These are phyloP conservation scores for Acanthococcus lagerstroemiae DNA, from an alignment of 2,888 invertebrate species.

Conservation along the genomic window DNA sequence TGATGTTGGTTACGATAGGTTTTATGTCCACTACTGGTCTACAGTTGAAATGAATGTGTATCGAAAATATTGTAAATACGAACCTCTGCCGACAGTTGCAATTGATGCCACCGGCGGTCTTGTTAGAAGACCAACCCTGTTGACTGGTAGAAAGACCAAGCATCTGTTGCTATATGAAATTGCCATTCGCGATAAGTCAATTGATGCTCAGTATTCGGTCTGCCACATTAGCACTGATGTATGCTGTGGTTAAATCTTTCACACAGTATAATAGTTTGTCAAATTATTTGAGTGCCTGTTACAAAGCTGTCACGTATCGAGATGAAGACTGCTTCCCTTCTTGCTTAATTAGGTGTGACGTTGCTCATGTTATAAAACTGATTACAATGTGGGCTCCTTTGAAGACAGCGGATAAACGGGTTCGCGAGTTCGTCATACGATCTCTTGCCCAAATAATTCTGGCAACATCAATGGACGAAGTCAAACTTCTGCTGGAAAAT, in stretches of 20 bases:
- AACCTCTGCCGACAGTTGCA: background rate
- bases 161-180: background rate
- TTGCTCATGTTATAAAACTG: background rate
- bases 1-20: background rate
- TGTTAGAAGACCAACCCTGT: background rate
- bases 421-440: background rate
- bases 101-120: background rate
- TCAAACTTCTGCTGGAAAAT: too few species aligned
- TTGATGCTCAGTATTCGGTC: background rate
- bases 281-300: background rate
- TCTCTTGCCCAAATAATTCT: background rate
- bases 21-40: background rate
- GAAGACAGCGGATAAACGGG: background rate
- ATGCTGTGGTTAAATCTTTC: background rate
- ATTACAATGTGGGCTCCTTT: background rate
- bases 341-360: background rate
- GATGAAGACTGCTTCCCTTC: background rate
- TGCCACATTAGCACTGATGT: background rate
- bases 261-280: background rate
- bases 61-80: background rate
- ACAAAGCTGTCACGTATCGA: background rate
- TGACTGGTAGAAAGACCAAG: background rate
- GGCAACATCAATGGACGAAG: too few species aligned
- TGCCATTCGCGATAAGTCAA: background rate
- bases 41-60: background rate